These are phyloP conservation scores for Actinemys pallida DNA, from an alignment of 2,113 vertebrate genomes.

Conservation along the genomic window DNA sequence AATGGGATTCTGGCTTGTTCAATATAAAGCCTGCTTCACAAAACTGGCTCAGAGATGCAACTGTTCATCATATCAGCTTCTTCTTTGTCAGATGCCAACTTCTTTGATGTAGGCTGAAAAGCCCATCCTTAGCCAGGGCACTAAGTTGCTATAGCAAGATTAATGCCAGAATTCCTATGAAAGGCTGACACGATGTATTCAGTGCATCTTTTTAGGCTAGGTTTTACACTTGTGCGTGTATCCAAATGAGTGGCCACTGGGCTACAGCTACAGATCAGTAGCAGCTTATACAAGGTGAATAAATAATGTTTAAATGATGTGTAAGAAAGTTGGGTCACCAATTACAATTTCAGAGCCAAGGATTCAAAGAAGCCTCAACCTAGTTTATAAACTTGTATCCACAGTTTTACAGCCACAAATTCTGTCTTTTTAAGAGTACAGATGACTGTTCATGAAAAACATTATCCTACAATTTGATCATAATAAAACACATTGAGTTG, in stretches of 20 bases:
- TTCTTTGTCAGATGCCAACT: constrained; percentile 32
- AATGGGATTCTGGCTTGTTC: neutral
- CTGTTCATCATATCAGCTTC: neutral
- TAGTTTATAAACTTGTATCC: neutral
- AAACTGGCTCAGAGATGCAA: neutral
- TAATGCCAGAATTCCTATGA: neutral
- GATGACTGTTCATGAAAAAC: neutral
- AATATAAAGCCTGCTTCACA: neutral
- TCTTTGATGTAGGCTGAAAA: neutral
- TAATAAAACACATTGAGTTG: neutral
- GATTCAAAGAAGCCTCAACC: neutral
- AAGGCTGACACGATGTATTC: neutral
- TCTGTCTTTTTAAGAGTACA: neutral
- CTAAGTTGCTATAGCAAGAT: neutral
- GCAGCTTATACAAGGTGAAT: neutral
- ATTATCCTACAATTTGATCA: neutral
- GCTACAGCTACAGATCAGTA: neutral
- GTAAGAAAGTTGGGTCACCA: neutral
- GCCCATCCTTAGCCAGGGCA: constrained; percentile 9
- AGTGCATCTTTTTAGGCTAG: neutral
- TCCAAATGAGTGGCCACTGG: neutral
- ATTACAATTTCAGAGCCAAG: neutral
- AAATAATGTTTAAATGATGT: neutral
- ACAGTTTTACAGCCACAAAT: neutral
- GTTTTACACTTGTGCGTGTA: neutral